These are phyloP conservation scores for Chanos chanos DNA, from an alignment of 2,797 vertebrate genomes.

Conservation along the genomic window DNA sequence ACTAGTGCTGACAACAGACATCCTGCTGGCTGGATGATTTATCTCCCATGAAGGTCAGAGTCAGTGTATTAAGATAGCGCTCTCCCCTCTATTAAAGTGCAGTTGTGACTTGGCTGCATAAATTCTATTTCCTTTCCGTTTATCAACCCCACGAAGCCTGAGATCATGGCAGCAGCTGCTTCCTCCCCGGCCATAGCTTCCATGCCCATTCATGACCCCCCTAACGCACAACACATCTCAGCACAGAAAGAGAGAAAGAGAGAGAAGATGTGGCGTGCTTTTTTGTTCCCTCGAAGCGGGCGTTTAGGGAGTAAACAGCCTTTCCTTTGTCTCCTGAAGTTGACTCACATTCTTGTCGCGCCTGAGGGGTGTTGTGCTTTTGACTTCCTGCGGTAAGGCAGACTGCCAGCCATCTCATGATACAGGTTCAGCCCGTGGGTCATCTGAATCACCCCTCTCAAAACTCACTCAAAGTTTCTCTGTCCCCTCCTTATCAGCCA, in stretches of 20 bases:
- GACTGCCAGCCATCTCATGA: constrained; percentile 40
- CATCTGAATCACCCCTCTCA: constrained; percentile 5
- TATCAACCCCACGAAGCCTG: constrained; percentile 56
- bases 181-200: constrained; percentile 50
- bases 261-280: constrained; percentile 9
- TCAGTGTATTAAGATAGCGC: constrained; percentile 53
- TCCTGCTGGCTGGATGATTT: constrained; percentile 23
- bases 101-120: constrained; percentile 43
- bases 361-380: constrained; percentile 19
- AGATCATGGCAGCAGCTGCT: constrained; percentile 66
- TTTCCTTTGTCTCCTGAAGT: constrained; percentile 45
- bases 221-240: constrained; percentile 46
- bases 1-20: constrained; percentile 22
- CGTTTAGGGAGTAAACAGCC: constrained; percentile 31
- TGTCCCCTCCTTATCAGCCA: not conserved
- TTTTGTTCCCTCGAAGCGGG: constrained; percentile 21
- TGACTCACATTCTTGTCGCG: constrained; percentile 17
- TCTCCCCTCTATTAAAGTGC: constrained; percentile 27
- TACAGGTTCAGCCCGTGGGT: constrained; percentile 30
- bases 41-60: constrained; percentile 61
- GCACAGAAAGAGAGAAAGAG: constrained; percentile 14
- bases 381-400: constrained; percentile 39
- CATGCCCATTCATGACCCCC: constrained; percentile 31
- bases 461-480: not conserved
- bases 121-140: constrained; percentile 65